phyloP scores from a whole-genome alignment of 2,113 vertebrate genomes.

The Cebus imitator region DNA sequence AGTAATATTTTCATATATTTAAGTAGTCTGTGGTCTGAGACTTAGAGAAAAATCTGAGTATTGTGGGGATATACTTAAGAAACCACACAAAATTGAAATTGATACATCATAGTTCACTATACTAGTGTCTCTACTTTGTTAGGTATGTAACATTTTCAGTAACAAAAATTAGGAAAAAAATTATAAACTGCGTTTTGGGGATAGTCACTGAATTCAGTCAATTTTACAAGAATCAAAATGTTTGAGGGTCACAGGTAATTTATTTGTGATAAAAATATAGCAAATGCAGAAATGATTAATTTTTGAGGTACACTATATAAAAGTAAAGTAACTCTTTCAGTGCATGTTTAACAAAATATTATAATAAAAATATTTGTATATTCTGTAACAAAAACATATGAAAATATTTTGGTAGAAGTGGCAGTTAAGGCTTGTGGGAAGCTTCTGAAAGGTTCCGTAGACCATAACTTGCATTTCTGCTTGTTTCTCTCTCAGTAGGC shows the following conservation, averaged over 20 bases:
- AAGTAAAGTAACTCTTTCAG: not conserved
- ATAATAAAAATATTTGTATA: not conserved
- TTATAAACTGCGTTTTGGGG: not conserved
- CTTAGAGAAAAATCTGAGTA: not conserved
- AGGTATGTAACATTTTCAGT: not conserved
- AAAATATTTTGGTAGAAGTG: not conserved
- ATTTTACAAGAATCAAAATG: not conserved
- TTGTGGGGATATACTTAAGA: not conserved
- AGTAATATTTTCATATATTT: too few species aligned
- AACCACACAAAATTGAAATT: not conserved
- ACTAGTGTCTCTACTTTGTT: not conserved
- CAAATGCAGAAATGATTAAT: not conserved
- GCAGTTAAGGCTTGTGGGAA: not conserved
- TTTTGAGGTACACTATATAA: not conserved
- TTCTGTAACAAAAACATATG: not conserved
- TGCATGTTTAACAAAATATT: not conserved
- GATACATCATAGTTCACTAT: not conserved
- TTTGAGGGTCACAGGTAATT: not conserved
- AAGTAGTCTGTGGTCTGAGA: not conserved
- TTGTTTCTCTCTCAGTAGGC: not conserved
- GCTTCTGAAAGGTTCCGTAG: not conserved
- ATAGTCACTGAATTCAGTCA: not conserved
- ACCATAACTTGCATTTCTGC: not conserved
- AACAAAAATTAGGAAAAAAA: not conserved
- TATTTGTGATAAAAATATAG: not conserved